Evolutionary conservation across 2,888 invertebrate species (phyloP), one percentile per base, ranked within the genome.

Genomic region (Drosophila sordidula): DNA sequence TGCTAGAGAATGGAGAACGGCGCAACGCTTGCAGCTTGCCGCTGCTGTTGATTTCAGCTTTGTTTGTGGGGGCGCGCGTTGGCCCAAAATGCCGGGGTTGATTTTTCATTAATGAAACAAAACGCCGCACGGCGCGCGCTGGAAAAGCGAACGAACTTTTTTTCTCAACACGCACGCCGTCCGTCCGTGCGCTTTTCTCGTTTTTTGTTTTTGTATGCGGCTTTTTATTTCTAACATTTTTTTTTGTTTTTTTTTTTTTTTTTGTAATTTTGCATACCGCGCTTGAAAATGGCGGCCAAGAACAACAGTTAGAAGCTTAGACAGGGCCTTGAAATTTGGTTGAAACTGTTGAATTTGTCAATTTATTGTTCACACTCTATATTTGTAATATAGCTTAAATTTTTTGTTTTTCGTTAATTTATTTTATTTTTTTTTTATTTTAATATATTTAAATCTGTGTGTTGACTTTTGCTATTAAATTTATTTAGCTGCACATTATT

Each of bases 51-150:
- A 78, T 82, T 74, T 72, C 81, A 70, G 78, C 75, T 83, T 86
- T 81, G 79, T 80, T 83, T 84, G 77, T 87, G 85, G 79, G 80
- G 79, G 75, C 75, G 64, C 62, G 56, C 55, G 42, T 56, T 41
- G 42, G 49, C 44, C 42, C 26, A 51, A 56, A 57, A 64, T 67
- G 78, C 78, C 73, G 75, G 80, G 85, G 85, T 85, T 82, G 85
- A 77, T 80, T 85, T 85, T 80, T 79, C 82, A 87, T 85, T 85
- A 85, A 85, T 85, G 77, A 85, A 85, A 84, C 78, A 63, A 72
- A 36, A 26, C 44, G 39, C 41, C 52, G 55, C 49, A 38, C 58
- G 47, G 54, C 63, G 36, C 67, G 16, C 41, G 54, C 73, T 61
- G 62, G 65, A 59, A 73, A 75, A 66, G 75, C 65, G 52, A 61